phyloP scores from a whole-genome alignment of 2,797 vertebrate genomes.

The Sylvilagus floridanus region DNA sequence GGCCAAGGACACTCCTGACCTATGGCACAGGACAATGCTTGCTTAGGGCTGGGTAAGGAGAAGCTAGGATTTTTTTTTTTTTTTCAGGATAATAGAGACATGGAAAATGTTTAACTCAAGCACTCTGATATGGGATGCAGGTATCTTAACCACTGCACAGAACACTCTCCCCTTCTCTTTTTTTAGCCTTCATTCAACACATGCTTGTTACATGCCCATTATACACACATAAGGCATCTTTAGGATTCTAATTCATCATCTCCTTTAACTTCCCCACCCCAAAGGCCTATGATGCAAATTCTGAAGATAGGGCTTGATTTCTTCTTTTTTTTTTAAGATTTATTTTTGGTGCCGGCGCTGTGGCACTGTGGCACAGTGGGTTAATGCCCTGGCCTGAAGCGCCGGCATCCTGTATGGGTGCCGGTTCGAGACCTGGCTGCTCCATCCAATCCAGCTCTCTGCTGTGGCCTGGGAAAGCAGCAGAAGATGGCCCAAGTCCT shows the following conservation, averaged over 20 bases:
- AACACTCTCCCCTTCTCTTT: not conserved
- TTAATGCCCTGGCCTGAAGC: too few species aligned
- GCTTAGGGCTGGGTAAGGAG: not conserved
- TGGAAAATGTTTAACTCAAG: not conserved
- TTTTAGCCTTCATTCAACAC: not conserved
- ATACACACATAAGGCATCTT: not conserved
- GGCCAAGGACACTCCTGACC: not conserved
- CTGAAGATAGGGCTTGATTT: not conserved
- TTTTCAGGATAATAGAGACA: not conserved
- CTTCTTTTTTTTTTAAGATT: not conserved
- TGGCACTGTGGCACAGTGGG: too few species aligned
- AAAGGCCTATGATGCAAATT: not conserved
- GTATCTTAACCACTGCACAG: not conserved
- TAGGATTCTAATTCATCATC: not conserved
- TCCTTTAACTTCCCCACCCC: not conserved
- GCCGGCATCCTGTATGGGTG: too few species aligned
- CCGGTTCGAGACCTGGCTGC: too few species aligned
- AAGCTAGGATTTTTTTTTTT: not conserved
- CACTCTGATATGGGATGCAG: not conserved
- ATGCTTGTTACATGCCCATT: not conserved
- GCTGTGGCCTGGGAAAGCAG: too few species aligned
- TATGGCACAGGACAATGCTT: not conserved
- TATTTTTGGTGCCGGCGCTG: too few species aligned
- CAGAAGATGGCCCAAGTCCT: too few species aligned
- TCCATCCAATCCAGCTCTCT: too few species aligned